Evolutionary conservation across 2,888 invertebrate species (phyloP), one percentile per base, ranked within the genome.

Genomic region (Melanostoma mellinum): DNA sequence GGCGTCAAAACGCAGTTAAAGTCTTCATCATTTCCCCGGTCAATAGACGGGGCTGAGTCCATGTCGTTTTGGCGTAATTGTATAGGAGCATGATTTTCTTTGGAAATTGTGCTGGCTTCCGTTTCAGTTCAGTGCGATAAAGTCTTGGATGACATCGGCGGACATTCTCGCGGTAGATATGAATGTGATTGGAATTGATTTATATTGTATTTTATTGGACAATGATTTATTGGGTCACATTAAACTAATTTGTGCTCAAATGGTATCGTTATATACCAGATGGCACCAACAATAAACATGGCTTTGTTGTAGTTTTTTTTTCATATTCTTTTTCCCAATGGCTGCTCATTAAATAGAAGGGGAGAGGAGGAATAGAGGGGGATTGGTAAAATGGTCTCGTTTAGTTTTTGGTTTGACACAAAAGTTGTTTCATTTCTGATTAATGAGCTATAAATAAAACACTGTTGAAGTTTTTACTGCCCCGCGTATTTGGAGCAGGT

Each of bases 161-260:
- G 33, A 33, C 33, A 48, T 55, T 50, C 50, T 6, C 30, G 40
- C n/a, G 5, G 4, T 6, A 8, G 33, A 9, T 36, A 36, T 58
- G 46, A 5, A 67, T 58, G 50, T 50, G 42, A 9, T 53, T 74
- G 6, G 53, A 79, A 67, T 58, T 74, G 79, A 84, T 84, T 84
- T 79, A 84, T 74, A 42, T 44, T 60, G 63, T 46, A 74, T 69
- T 78, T 69, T 78, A 69, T 71, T 84, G 63, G 65, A 65, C 69
- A 69, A 71, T 78, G 82, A 74, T 74, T 79, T 69, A 77, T 72
- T 53, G 30, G 42, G 60, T 56, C 74, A 55, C 40, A 55, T 74
- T 68, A 9, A 68, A 60, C 46, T 79, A 61, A 74, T 79, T 74
- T 74, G 32, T 8, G 10, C 42, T 44, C 3, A 42, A 73, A 52